Base-by-base conservation (phyloP, 92 coral and sea anemone genomes). In the Phenganax marumi region DNA sequence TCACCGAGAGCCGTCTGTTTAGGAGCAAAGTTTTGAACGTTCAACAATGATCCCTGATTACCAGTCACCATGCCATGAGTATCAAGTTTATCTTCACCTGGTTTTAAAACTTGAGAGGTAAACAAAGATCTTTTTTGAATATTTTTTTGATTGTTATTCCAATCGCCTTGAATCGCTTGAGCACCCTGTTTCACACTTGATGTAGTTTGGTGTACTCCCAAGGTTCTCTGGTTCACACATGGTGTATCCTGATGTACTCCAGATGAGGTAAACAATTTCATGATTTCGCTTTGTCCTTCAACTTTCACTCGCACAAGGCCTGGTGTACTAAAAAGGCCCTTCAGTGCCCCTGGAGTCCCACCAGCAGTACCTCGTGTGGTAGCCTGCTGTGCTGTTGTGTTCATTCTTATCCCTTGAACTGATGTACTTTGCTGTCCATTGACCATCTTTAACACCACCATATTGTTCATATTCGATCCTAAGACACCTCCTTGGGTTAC, bases 121-220 rank as follows among this genome's bases (percentile, higher is more conserved):
- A 74, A 74, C 26, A 74, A 50, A 10, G 79, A 48, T 74, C 64
- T 74, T 51, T 47, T 74, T 52, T 52, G 79, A 51, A 74, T 19
- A 12, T 18, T 74, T 16, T 25, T 53, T 48, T 0, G 12, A 12
- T 52, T 12, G 13, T 1, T 13, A 49, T 72, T 26, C 50, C 19
- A 52, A 19, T 48, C 23, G 7, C 65, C 62, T 74, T 56, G 48
- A 8, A 9, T 21, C 47, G 1, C 11, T 10, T 39, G 17, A 7
- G 21, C 52, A 22, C 62, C 47, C 79, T 21, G 64, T 16, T 50
- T 74, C 65, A 74, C 65, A 43, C 79, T 63, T 2, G 46, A 17
- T 8, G 46, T 54, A 53, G 2, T 12, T 57, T 48, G 50, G 39
- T 50, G 22, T 21, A 8, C n/a, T 63, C 49, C 79, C 0, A 1